Evolutionary conservation across 2,113 vertebrate species (phyloP).

Genomic region (Paratilapia polleni): DNA sequence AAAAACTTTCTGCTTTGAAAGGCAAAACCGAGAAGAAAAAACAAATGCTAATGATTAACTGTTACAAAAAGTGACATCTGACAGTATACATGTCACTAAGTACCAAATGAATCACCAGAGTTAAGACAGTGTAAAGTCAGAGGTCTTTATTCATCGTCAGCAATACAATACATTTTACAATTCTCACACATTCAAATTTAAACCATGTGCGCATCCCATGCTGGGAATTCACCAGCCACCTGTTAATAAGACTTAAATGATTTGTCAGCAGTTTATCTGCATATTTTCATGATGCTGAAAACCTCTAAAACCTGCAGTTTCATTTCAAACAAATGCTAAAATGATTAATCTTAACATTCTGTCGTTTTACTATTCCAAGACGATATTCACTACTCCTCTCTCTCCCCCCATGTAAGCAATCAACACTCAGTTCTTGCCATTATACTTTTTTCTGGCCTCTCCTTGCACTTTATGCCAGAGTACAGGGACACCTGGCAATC

Average conservation of each 20-base stretch:
- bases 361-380: background rate
- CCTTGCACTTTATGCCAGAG: background rate
- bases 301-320: background rate
- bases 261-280: background rate
- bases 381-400: background rate
- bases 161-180: background rate
- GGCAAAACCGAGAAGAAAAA: too few species aligned
- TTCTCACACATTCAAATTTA: background rate
- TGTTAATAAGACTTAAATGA: background rate
- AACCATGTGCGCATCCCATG: background rate
- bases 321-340: background rate
- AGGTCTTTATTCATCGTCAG: constrained; percentile 26
- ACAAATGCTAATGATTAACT: too few species aligned
- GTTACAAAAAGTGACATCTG: background rate
- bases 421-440: background rate
- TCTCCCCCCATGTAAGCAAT: background rate
- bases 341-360: background rate
- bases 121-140: background rate
- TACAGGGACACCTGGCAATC: background rate
- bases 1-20: background rate
- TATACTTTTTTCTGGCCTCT: background rate
- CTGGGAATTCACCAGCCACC: too few species aligned
- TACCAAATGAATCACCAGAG: background rate
- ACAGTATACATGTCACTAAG: background rate
- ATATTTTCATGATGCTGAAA: background rate